phyloP scores from a whole-genome alignment of 2,888 invertebrate genomes.

The Choreutis nemorana region DNA sequence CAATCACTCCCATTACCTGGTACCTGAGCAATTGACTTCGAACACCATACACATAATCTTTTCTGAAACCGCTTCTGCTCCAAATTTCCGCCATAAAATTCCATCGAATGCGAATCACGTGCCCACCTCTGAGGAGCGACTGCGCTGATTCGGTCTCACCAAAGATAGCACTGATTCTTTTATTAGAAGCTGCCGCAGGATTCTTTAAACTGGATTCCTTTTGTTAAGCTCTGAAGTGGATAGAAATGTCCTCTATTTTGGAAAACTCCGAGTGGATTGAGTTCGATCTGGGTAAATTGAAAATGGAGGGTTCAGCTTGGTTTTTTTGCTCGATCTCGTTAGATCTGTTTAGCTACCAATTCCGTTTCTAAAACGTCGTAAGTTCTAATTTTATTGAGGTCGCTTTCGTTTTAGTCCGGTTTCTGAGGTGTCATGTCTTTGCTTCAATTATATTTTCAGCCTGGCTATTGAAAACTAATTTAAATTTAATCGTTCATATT shows the following conservation, averaged over 20 bases:
- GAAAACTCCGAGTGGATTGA: constrained; percentile 14
- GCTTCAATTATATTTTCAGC: no score
- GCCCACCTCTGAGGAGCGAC: constrained; percentile 30
- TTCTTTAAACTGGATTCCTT: constrained; percentile 28
- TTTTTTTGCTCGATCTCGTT: constrained; percentile 10
- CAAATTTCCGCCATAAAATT: no score
- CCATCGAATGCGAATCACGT: constrained; percentile 52
- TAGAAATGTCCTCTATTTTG: constrained; percentile 9
- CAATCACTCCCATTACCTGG: no score
- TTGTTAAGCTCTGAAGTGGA: constrained; percentile 21
- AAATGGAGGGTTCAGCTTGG: constrained; percentile 22
- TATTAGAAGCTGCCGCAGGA: constrained; percentile 35
- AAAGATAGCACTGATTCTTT: constrained; percentile 49
- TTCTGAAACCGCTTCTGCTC: no score
- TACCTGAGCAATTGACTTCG: no score
- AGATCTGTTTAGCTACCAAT: constrained; percentile 1
- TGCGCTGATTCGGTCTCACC: constrained; percentile 45
- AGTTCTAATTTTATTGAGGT: no score
- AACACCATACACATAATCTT: no score
- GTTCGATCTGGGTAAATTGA: constrained; percentile 17
- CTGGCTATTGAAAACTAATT: no score
- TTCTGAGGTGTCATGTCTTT: no score
- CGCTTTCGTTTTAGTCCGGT: no score
- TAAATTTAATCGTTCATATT: no score
- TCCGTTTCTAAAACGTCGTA: no score